Evolutionary conservation across 2,888 invertebrate genomes (phyloP).

Genomic region (Acleris emargana): DNA sequence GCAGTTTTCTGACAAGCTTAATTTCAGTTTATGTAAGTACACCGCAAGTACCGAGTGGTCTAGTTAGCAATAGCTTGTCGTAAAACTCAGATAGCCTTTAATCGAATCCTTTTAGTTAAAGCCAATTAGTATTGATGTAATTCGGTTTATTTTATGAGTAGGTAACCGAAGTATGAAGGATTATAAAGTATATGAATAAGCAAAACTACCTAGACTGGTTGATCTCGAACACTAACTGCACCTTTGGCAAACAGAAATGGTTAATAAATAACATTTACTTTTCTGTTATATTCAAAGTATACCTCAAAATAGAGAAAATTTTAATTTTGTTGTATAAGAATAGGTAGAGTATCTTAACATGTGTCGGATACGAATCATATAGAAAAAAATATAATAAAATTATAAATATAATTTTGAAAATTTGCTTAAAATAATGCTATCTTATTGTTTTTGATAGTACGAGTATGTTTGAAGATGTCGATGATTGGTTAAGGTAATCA

Average conservation of each 20-base stretch:
- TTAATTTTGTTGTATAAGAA: background rate
- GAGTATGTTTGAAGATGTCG: conserved; percentile 6
- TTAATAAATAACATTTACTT: too few species aligned
- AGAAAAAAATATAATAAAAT: conserved; percentile 1
- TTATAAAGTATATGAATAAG: background rate
- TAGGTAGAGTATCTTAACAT: background rate
- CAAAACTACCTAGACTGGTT: too few species aligned
- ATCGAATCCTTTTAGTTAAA: background rate
- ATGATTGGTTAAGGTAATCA: conserved; percentile 4
- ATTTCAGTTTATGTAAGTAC: background rate
- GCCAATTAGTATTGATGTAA: background rate
- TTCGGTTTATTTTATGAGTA: background rate
- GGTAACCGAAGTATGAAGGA: background rate
- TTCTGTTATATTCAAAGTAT: too few species aligned
- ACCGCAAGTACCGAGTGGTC: background rate
- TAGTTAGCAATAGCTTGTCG: background rate
- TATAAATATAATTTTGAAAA: conserved; percentile 8
- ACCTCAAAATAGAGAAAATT: too few species aligned
- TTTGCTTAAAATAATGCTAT: background rate
- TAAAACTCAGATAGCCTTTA: background rate
- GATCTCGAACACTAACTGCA: too few species aligned
- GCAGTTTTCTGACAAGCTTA: conserved; percentile 16
- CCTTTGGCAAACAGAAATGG: too few species aligned
- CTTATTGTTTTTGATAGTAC: conserved; percentile 11
- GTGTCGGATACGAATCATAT: background rate